Base-by-base conservation (phyloP, 2,113 vertebrate genomes). In the Oenanthe melanoleuca region DNA sequence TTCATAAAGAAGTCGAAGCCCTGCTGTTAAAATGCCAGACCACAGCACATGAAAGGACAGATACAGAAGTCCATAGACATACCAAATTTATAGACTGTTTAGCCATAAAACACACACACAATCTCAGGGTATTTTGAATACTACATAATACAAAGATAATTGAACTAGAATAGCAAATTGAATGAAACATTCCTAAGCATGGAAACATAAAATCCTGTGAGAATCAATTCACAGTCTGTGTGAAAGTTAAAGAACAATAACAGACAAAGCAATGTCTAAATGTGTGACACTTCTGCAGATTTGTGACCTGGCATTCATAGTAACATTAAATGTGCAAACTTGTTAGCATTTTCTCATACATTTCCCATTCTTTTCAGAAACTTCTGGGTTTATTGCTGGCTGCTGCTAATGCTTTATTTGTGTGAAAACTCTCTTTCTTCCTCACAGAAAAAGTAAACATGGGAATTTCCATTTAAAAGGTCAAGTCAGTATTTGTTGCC, bases 401-500 rank as follows among this genome's bases (percentile, higher is more conserved):
- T 83, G 38, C 29, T 50, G 11, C 12, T 86, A 16, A 8, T 26
- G 44, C 55, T 80, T 90, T 63, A 28, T 70, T 86, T 86, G 75
- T 85, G 37, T 75, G 28, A n/a, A 95, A 72, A 28, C 6, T 75
- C 55, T 28, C 42, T 80, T 57, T 6, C 26, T 84, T 89, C 40
- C 33, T 84, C 40, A 34, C 28, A 89, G 47, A 91, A 78, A 80
- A 93, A 70, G 2, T 8, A 57, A 93, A 7, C 71, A 86, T 20
- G 57, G 75, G 67, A 80, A 88, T 95, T 96, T 83, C 52, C 66
- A 56, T 93, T 92, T 93, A 66, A 94, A 94, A 95, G 56, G 79
- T 94, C 67, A 95, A 90, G 67, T 55, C 86, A 73, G 44, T 91
- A 65, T 94, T 93, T 88, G 71, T 95, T 96, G 77, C 70, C 60